phyloP scores from a whole-genome alignment of 23 tunicate species.

The Phallusia fumigata region DNA sequence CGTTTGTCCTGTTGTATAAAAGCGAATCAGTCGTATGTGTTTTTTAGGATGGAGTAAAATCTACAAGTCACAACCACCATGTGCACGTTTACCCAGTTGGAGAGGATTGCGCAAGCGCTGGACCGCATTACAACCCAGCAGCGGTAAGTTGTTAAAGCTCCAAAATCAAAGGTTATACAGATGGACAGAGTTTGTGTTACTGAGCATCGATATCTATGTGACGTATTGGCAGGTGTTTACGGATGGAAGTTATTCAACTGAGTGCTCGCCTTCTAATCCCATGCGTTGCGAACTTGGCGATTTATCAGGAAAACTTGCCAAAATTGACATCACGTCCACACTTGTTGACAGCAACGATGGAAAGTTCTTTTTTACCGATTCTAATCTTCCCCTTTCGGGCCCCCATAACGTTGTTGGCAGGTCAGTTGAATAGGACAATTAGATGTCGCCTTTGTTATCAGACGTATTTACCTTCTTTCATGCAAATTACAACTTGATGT shows the following conservation, averaged over 20 bases:
- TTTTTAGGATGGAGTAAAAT: constrained; percentile 21
- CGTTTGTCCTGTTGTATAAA: too few relatives aligned
- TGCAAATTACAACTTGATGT: too few relatives aligned
- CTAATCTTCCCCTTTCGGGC: constrained; percentile 54
- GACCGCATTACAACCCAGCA: constrained; percentile 77
- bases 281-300: constrained; percentile 87
- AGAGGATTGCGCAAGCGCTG: constrained; percentile 73
- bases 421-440: constrained; percentile 19
- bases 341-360: constrained; percentile 5
- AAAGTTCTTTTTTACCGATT: constrained; percentile 72
- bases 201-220: not conserved
- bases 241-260: constrained; percentile 26
- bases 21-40: too few relatives aligned
- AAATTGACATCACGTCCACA: constrained; percentile 28
- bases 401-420: constrained; percentile 43
- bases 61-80: constrained; percentile 66
- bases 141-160: constrained; percentile 38
- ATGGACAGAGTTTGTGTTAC: too few relatives aligned
- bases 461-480: too few relatives aligned
- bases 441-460: too few relatives aligned
- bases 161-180: too few relatives aligned
- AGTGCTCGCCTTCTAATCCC: constrained; percentile 49
- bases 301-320: constrained; percentile 40
- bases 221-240: constrained; percentile 5
- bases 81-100: constrained; percentile 66